phyloP scores from a whole-genome alignment of 2,113 vertebrate genomes.

The Leucopsar rothschildi region DNA sequence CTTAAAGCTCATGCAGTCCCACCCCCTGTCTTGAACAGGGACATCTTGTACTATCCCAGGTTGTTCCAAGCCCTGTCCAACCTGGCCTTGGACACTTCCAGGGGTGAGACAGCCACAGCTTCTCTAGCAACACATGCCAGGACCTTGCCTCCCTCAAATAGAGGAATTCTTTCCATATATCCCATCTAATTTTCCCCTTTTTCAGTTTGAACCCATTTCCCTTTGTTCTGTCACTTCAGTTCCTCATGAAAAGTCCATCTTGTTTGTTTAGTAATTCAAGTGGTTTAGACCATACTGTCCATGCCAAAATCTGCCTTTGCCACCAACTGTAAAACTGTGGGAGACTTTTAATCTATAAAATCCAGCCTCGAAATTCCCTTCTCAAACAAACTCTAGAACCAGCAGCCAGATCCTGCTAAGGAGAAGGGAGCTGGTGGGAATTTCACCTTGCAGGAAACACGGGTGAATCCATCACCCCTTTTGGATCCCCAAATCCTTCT shows the following conservation, averaged over 20 bases:
- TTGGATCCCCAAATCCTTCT: not conserved
- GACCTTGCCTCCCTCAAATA: accelerated
- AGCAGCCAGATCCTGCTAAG: not conserved
- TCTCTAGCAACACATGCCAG: not conserved
- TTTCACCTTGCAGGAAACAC: not conserved
- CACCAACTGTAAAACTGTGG: not conserved
- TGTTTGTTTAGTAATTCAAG: not conserved
- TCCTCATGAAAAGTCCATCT: not conserved
- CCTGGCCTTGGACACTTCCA: not conserved
- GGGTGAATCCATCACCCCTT: not conserved
- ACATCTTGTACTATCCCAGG: not conserved
- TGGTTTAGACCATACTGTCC: no score
- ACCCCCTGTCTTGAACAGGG: not conserved
- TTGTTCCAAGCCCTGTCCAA: not conserved
- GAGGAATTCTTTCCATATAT: not conserved
- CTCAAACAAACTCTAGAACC: not conserved
- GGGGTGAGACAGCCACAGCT: not conserved
- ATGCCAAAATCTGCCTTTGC: not conserved
- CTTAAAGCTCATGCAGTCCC: not conserved
- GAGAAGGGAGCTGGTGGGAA: not conserved
- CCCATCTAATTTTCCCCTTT: not conserved
- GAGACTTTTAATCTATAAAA: not conserved
- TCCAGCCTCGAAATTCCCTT: not conserved
- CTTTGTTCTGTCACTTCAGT: not conserved
- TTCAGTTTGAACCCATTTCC: not conserved